Base-by-base conservation (phyloP, 2,113 vertebrate genomes). In the Phylloscopus whistleri region DNA sequence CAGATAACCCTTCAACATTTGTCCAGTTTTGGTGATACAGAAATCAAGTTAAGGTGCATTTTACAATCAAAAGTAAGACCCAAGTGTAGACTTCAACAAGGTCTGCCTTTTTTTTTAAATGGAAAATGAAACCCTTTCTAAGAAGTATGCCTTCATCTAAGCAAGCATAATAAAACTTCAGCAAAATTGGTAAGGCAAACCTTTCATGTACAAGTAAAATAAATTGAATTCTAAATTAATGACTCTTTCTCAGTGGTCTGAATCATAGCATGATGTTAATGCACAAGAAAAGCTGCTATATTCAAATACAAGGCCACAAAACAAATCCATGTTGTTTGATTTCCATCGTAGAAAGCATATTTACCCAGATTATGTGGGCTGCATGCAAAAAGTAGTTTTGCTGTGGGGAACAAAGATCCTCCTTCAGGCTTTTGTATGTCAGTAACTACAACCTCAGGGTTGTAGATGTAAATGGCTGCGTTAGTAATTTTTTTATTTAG, bases 321-420 rank as follows among this genome's bases (percentile, higher is more conserved):
- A 86, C 44, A 93, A 68, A 73, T 79, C 43, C 37, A 0, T 58
- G 39, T 86, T 88, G 35, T 87, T 92, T 94, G 31, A 49, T 91
- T 94, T 92, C 77, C 28, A 44, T 84, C 20, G 13, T 46, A 87
- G 77, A 75, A 87, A 94, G 91, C 41, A 3, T 78, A 58, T 89
- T 94, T 96, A 91, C 74, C 49, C 53, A 75, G 91, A 95, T 93
- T 84, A 78, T 64, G 87, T 94, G 94, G 53, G 31, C 89, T 93
- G 77, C 89, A 76, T 94, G 58, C 56, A 79, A 44, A 90, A 87
- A 53, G n/a, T 49, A 49, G 28, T 53, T 93, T 79, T 5, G 15
- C 89, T 62, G 6, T 46, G 30, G 49, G 86, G 23, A 77, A 51
- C 37, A 84, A 90, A 86, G 74, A 68, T 82, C 66, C 74, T 89